Evolutionary conservation across 2,888 invertebrate species (phyloP), one percentile per base, ranked within the genome.

Genomic region (Automeris io): DNA sequence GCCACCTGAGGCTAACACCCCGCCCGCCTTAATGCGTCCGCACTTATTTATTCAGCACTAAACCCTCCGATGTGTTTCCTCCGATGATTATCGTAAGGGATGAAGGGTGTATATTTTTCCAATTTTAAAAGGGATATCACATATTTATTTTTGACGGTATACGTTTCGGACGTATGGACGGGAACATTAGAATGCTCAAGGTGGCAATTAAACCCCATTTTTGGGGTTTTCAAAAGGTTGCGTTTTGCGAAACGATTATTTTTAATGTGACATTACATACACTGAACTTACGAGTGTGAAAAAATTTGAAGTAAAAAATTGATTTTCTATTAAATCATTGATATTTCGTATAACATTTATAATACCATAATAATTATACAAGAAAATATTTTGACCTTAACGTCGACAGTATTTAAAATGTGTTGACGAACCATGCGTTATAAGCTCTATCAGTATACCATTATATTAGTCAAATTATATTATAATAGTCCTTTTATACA

Each of bases 1-100:
- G 73, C 76, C 76, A 76, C 76, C 75, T 77, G 78, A 68, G 73
- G 73, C 72, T 64, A 68, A 67, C 70, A 61, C 63, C 61, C 73
- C 72, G 65, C 69, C 76, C 70, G 71, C 76, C 79, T 76, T 83
- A 81, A 82, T 81, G 79, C 80, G 74, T 82, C 82, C 83, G 82
- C 72, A 80, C 77, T 81, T 83, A 81, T 83, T 85, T 83, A 82
- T 79, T 73, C 73, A 59, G 61, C 66, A 47, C 46, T 54, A 49
- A 66, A 62, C 51, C 45, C 42, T 47, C 60, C 61, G 78, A 80
- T 82, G 73, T 75, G 73, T 75, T 80, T 80, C 82, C 81, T 72
- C 68, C 54, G 73, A 80, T 80, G 48, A 39, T 50, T 61, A 78
- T 78, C 78, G 18, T 41, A 29, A 29, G 16, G 16, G 29, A 29